These are phyloP conservation scores for Adelosebastes latens DNA, from an alignment of 2,797 vertebrate genomes.

Conservation along the genomic window DNA sequence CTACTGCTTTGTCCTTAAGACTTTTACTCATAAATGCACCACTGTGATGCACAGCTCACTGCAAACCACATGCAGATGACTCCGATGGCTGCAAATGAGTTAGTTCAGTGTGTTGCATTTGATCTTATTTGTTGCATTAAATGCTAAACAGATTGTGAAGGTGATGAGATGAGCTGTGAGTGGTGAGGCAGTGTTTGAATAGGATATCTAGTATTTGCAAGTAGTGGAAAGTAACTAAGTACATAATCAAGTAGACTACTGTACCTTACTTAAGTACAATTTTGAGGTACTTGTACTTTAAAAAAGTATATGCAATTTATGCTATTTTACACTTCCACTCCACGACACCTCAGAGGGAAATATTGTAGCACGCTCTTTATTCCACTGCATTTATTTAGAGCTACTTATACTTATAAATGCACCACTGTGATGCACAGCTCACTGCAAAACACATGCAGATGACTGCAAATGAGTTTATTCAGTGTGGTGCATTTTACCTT, in stretches of 20 bases:
- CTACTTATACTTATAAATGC: neutral
- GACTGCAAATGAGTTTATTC: neutral
- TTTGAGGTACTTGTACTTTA: too few relatives aligned
- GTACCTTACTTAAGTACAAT: too few relatives aligned
- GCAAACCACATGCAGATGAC: neutral
- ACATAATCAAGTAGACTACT: too few relatives aligned
- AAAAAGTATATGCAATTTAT: too few relatives aligned
- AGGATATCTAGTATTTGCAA: too few relatives aligned
- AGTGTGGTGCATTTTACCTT: neutral
- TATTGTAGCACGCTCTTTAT: too few relatives aligned
- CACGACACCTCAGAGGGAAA: too few relatives aligned
- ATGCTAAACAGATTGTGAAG: conserved; percentile 32
- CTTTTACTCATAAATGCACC: neutral
- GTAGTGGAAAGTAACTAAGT: too few relatives aligned
- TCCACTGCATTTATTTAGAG: too few relatives aligned
- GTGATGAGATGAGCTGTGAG: neutral
- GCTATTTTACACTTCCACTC: too few relatives aligned
- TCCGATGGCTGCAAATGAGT: neutral
- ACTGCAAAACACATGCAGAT: neutral
- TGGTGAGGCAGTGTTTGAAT: neutral
- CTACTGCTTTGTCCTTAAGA: neutral
- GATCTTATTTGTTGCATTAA: neutral
- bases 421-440: neutral
- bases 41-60: neutral
- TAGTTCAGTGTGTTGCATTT: neutral